Evolutionary conservation across 2,113 vertebrate species (phyloP).

Genomic region (Erinaceus europaeus): DNA sequence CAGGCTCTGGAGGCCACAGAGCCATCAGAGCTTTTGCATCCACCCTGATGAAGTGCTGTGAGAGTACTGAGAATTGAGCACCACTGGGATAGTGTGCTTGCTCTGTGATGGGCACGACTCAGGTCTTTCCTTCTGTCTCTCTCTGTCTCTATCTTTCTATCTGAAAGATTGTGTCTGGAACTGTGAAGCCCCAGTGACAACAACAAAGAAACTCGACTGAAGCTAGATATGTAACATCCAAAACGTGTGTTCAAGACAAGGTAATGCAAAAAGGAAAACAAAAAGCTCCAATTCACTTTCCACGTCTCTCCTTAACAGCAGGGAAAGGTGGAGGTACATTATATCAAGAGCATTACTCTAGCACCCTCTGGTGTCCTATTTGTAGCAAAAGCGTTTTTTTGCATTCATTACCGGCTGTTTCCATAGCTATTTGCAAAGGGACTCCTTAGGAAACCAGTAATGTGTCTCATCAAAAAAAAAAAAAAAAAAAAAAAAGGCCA

Average conservation of each 20-base stretch:
- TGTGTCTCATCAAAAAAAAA: not conserved
- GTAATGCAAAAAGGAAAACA: not conserved
- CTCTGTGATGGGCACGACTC: too few species aligned
- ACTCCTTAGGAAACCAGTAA: not conserved
- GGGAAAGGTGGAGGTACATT: not conserved
- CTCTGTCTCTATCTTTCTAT: too few species aligned
- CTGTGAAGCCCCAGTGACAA: too few species aligned
- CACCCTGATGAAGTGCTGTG: rapidly evolving
- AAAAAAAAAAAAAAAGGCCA: slow-evolving; percentile 16
- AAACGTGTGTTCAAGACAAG: not conserved
- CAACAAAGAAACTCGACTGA: not conserved
- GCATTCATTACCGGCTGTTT: not conserved
- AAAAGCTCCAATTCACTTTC: not conserved
- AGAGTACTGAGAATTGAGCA: not conserved
- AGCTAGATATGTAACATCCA: not conserved
- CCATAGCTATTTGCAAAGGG: not conserved
- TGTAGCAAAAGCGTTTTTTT: not conserved
- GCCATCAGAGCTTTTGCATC: rapidly evolving
- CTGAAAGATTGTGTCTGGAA: too few species aligned
- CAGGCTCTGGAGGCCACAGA: too few species aligned
- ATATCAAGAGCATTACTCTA: slow-evolving; percentile 30
- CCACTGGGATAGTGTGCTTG: too few species aligned
- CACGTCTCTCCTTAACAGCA: not conserved
- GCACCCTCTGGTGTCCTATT: slow-evolving; percentile 77
- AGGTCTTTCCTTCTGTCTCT: too few species aligned